A percentile compares a stretch with the other conserved stretches of the same genome.
Conservation (phyloP, 2,797 vertebrate genomes). For the Amniataba percoides region DNA sequence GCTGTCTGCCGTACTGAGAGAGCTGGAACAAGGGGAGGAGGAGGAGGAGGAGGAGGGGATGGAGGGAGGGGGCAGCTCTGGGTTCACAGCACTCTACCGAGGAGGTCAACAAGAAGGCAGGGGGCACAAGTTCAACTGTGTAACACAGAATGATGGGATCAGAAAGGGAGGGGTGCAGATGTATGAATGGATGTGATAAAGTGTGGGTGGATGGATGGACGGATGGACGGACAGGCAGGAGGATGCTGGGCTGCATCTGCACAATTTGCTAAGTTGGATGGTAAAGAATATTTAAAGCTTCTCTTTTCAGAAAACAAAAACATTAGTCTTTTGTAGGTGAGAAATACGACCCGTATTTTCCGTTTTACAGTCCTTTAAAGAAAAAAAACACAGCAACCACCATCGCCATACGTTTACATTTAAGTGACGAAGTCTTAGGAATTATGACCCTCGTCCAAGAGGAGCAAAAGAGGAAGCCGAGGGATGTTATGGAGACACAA, state of each 20-base stretch:
- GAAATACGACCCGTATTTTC: background rate
- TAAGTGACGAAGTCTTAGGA: background rate
- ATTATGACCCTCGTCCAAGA: rapidly evolving
- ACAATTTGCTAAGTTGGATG: background rate
- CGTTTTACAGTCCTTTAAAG: background rate
- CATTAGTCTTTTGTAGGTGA: background rate
- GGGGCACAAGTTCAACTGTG: constrained; percentile 88
- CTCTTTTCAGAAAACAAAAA: background rate
- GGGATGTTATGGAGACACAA: background rate
- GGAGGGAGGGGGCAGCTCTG: constrained; percentile 73
- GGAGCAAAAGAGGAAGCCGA: background rate
- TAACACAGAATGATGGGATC: constrained; percentile 40
- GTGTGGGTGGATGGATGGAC: constrained; percentile 29
- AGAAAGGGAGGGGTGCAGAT: constrained; percentile 30
- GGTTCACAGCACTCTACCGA: constrained; percentile 74
- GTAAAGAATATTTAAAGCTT: background rate
- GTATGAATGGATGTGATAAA: constrained; percentile 32
- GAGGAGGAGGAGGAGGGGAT: constrained; percentile 61
- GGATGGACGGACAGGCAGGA: background rate
- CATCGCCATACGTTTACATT: background rate
- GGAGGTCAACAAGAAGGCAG: constrained; percentile 89
- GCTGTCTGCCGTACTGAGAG: constrained; percentile 77
- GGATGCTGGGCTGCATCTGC: background rate
- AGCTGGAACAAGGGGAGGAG: constrained; percentile 79
- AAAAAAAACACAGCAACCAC: too few species aligned